Base-by-base conservation (phyloP, 2,113 vertebrate species). In the Strigops habroptila region DNA sequence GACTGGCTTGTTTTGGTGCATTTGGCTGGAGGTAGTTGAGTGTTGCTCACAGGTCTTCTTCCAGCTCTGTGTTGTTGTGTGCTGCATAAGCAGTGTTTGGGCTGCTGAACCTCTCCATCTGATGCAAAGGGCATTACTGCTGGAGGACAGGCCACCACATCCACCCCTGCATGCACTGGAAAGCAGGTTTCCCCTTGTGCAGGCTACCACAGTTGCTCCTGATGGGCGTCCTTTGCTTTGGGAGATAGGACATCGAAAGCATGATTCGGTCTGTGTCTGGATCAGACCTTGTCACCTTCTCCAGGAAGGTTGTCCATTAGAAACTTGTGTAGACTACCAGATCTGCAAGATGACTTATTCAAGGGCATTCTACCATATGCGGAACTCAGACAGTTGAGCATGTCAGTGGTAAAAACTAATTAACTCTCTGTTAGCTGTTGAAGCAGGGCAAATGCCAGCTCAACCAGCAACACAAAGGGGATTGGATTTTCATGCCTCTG, bases 151-250 rank as follows among this genome's bases (percentile, higher is more conserved):
- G 43, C 39, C 12, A 25, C 28, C 12, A 75, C 18, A 19, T 12
- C 30, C 27, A 24, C 27, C 6, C 9, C 23, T 19, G 49, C 30
- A 27, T 1, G 9, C 27, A 9, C 18, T 25, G 44, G 37, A 44
- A 63, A 70, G 44, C 7, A 35, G 31, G 35, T 75, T 65, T 79
- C 27, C 12, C 14, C 15, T 48, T 23, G 6, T 75, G 37, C 30
- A 69, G 49, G 27, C 39, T 49, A 14, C 27, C 6, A 1, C 4
- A 23, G 21, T 43, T 0, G 0, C 19, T 83, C 18, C 18, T 19
- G 31, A 31, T 23, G 41, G 49, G 7, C 24, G 52, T 33, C 18
- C 22, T 53, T 82, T 53, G 60, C 27, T 60, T 49, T 83, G 67
- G n/a, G 17, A 70, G 31, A 37, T 1, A 68, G 16, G 24, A 48